phyloP scores from a whole-genome alignment of 2,113 vertebrate genomes.

The Ranitomeya imitator region DNA sequence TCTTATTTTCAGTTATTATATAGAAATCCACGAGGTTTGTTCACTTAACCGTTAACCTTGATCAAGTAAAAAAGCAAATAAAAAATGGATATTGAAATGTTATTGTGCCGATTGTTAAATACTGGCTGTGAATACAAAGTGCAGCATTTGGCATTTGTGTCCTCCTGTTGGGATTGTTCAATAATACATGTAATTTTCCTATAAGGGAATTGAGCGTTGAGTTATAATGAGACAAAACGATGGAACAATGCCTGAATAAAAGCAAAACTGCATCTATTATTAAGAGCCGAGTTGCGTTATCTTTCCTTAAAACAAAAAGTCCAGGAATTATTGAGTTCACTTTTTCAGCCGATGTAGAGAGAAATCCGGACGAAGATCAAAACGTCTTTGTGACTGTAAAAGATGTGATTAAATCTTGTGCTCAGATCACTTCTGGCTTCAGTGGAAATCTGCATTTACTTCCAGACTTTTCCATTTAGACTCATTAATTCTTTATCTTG shows the following conservation, averaged over 20 bases:
- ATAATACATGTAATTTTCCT: conserved; percentile 65
- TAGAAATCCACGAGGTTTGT: conserved; percentile 34
- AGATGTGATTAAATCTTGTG: neutral
- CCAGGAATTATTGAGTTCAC: conserved; percentile 23
- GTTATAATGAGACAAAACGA: conserved; percentile 59
- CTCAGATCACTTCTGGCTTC: neutral
- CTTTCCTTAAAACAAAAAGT: conserved; percentile 41
- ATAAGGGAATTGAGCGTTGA: conserved; percentile 60
- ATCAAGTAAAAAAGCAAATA: neutral
- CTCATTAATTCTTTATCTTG: neutral
- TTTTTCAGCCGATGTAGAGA: neutral
- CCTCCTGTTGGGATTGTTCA: conserved; percentile 64
- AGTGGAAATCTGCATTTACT: neutral
- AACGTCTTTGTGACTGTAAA: neutral
- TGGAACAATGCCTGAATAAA: conserved; percentile 54
- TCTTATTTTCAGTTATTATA: conserved; percentile 30
- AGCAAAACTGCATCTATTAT: conserved; percentile 59
- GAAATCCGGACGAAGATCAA: conserved; percentile 7
- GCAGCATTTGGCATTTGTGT: conserved; percentile 43
- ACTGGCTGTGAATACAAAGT: conserved; percentile 32
- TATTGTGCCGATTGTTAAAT: conserved; percentile 7
- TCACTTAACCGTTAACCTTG: conserved; percentile 44
- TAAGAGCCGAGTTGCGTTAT: conserved; percentile 55
- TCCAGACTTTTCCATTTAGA: neutral
- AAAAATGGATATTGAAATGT: conserved; percentile 22